Evolutionary conservation across 2,888 invertebrate genomes (phyloP).

Genomic region (Tupiocoris notatus): DNA sequence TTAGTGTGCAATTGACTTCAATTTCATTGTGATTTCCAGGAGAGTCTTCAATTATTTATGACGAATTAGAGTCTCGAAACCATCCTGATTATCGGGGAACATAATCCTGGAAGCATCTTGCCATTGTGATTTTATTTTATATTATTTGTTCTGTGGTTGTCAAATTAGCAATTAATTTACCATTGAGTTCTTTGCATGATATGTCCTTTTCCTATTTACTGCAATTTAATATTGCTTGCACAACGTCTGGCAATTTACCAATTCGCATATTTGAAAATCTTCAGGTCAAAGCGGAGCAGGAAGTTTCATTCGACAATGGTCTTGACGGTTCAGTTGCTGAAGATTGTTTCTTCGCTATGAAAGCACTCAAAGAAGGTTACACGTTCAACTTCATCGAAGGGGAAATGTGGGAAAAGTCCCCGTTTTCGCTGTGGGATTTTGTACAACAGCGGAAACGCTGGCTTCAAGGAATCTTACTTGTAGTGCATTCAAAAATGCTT

Average conservation of each 20-base stretch:
- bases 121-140: neutral
- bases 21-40: too few relatives aligned
- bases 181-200: too few relatives aligned
- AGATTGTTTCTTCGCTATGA: conserved; percentile 96
- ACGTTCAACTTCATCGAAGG: conserved; percentile 95
- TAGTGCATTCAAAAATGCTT: conserved; percentile 82
- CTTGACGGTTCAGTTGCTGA: conserved; percentile 96
- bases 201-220: too few relatives aligned
- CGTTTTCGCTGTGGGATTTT: conserved; percentile 92
- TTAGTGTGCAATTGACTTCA: too few relatives aligned
- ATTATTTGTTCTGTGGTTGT: neutral
- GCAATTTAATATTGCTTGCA: too few relatives aligned
- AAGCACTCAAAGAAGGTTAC: conserved; percentile 85
- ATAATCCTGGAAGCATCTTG: too few relatives aligned
- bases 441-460: conserved; percentile 94
- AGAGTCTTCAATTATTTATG: too few relatives aligned
- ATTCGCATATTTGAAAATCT: conserved; percentile 50
- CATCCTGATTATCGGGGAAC: too few relatives aligned
- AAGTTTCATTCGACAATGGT: conserved; percentile 94
- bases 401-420: conserved; percentile 98
- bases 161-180: neutral
- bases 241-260: too few relatives aligned
- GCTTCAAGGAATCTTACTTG: conserved; percentile 87
- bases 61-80: too few relatives aligned
- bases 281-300: conserved; percentile 83